These are phyloP conservation scores for Dromiciops gliroides DNA, from an alignment of 2,113 vertebrate genomes.

Conservation along the genomic window DNA sequence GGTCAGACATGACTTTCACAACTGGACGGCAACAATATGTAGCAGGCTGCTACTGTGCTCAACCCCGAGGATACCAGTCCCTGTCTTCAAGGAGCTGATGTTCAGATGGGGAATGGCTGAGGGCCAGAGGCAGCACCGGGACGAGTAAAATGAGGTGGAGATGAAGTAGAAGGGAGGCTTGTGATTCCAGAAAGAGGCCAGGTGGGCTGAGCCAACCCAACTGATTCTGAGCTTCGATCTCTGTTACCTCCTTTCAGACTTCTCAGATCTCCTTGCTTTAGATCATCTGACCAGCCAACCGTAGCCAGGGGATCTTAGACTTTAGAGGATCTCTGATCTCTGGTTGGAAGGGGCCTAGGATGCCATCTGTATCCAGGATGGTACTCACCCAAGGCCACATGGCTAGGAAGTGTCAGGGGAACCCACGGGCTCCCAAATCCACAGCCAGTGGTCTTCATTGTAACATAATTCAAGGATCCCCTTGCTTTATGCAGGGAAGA, in stretches of 20 bases:
- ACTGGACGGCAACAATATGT: too few relatives aligned
- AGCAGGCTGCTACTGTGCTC: too few relatives aligned
- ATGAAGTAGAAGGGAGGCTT: neutral
- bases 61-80: too few relatives aligned
- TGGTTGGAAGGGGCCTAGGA: neutral
- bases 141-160: neutral
- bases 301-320: neutral
- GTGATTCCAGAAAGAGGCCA: neutral
- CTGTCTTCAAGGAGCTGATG: neutral
- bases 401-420: too few relatives aligned
- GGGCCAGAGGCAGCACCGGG: too few relatives aligned
- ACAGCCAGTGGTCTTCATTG: neutral
- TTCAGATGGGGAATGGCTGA: neutral
- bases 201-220: neutral
- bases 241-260: fast-evolving
- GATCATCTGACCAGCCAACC: neutral
- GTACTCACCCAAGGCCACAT: too few relatives aligned
- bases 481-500: neutral
- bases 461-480: neutral
- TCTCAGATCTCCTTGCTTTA: neutral
- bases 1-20: too few relatives aligned
- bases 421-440: neutral
- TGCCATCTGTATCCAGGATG: neutral
- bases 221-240: neutral
- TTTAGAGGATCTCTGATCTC: neutral